Base-by-base conservation (phyloP, 2,797 vertebrate species). In the Cygnus olor region DNA sequence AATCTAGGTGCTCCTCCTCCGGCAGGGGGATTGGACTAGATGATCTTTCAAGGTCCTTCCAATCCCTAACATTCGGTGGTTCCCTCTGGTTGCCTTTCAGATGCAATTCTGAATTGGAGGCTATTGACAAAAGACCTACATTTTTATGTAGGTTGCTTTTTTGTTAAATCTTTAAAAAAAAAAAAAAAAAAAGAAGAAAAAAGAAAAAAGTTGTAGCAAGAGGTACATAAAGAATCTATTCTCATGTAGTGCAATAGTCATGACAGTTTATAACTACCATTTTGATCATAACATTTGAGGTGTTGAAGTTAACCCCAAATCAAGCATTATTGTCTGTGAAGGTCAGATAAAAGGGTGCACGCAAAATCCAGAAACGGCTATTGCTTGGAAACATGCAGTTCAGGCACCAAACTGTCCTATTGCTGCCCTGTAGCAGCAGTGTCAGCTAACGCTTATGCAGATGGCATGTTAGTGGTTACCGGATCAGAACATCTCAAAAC, bases 401-500 rank as follows among this genome's bases (percentile, higher is more conserved):
- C n/a, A 32, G 82, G 30, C 87, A 47, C 54, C 38, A 51, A 27
- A 17, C 25, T 2, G 0, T 27, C 47, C 36, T 44, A 0, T 4
- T 9, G 25, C 47, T 56, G 17, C 47, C 56, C 78, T 21, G 32
- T 14, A 60, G 24, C 0, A 1, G 51, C 45, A 17, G 16, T 0
- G 0, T 27, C 38, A 10, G 1, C 17, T 24, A 3, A 16, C 4
- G 40, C 4, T 14, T 12, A 1, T 18, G 10, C 6, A 16, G 28
- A 6, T 25, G 17, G 6, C 18, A 12, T 4, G 4, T n/a, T 40
- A 11, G 14, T 8, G 25, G 30, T 47, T 47, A 17, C 51, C 22
- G 36, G 54, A 24, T 32, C 24, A 12, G 38, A 32, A 47, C 44
- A 20, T 18, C 49, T 49, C 16, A 32, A 38, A 54, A 44, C 20